phyloP scores from a whole-genome alignment of 1,140 invertebrate species.

The Drosophila triauraria region DNA sequence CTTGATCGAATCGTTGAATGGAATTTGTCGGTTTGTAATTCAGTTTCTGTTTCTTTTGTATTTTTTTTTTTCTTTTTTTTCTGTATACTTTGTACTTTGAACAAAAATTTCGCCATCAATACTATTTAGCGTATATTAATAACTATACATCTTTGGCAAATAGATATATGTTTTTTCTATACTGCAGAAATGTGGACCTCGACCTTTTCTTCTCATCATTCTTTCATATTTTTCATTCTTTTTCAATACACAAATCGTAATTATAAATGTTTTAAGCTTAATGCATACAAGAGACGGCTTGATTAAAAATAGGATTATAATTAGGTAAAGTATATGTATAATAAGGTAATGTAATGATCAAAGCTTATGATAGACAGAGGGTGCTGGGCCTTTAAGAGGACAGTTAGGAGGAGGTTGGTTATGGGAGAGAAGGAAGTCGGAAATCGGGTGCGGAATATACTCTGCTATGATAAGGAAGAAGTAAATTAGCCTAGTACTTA shows the following conservation, averaged over 20 bases:
- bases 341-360: conserved; percentile 29
- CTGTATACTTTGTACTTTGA: conserved; percentile 77
- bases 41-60: conserved; percentile 15
- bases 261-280: conserved; percentile 77
- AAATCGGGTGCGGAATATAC: conserved; percentile 28
- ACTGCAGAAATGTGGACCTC: conserved; percentile 84
- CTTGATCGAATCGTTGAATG: conserved; percentile 48
- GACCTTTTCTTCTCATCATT: conserved; percentile 78
- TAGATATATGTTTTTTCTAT: conserved; percentile 82
- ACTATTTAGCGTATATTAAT: conserved; percentile 82
- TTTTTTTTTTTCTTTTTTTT: conserved; percentile 21
- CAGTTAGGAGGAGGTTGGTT: background rate
- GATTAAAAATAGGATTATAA: conserved; percentile 64
- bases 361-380: conserved; percentile 40
- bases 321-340: conserved; percentile 29
- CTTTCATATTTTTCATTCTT: conserved; percentile 52
- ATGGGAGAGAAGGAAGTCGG: background rate
- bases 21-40: conserved; percentile 37
- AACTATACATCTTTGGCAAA: conserved; percentile 81
- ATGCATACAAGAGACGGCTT: conserved; percentile 84
- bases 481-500: conserved; percentile 81
- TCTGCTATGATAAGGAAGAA: conserved; percentile 38
- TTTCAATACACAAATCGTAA: conserved; percentile 77
- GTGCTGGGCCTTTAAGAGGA: conserved; percentile 19
- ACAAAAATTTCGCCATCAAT: conserved; percentile 85